Evolutionary conservation across 2,113 vertebrate species (phyloP).

Genomic region (Stegastes partitus): DNA sequence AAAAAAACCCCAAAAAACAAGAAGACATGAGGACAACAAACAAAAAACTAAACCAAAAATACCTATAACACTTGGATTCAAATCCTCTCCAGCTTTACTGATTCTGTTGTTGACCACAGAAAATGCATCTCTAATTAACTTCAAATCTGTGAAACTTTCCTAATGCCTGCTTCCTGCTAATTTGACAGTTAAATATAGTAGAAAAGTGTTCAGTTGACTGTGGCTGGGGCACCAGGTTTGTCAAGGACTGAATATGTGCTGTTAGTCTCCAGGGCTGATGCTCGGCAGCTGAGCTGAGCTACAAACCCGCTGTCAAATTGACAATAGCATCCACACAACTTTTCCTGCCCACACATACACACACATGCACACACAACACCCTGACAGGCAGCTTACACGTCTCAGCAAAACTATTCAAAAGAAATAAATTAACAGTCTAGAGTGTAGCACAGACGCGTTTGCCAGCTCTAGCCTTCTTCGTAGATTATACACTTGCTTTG

Average conservation of each 20-base stretch:
- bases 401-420: conserved; percentile 60
- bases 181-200: not conserved
- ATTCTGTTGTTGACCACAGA: not conserved
- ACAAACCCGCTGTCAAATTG: conserved; percentile 33
- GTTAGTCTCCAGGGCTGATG: conserved; percentile 24
- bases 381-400: conserved; percentile 53
- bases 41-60: not conserved
- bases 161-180: not conserved
- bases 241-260: conserved; percentile 11
- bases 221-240: conserved; percentile 26
- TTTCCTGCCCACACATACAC: not conserved
- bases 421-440: conserved; percentile 55
- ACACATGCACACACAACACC: conserved; percentile 6
- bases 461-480: conserved; percentile 25
- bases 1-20: too few relatives aligned
- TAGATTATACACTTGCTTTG: conserved; percentile 34
- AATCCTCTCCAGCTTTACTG: not conserved
- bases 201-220: not conserved
- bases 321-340: conserved; percentile 40
- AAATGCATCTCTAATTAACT: not conserved
- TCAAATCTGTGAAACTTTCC: not conserved
- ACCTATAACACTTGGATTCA: not conserved
- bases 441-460: conserved; percentile 31
- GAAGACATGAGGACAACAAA: too few relatives aligned
- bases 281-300: conserved; percentile 40